Base-by-base conservation (phyloP, 2,888 invertebrate genomes). In the Volucella zonaria region DNA sequence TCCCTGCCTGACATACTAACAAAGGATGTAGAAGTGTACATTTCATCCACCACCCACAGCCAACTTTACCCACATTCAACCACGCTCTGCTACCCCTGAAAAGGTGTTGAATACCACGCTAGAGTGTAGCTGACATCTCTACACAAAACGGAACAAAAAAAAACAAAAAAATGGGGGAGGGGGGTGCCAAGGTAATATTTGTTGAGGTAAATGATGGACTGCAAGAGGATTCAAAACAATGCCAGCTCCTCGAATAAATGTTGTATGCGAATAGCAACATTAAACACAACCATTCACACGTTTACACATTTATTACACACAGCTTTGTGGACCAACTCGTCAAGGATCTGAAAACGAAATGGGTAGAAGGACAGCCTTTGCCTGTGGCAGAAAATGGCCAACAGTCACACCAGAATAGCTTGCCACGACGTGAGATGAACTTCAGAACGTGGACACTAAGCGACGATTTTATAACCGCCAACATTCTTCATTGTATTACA, bases 111-210 rank as follows among this genome's bases (percentile, higher is more conserved):
- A 73, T 77, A 61, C 82, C 58, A 14, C 58, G 58, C 58, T 62
- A 75, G 23, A 38, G 61, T 49, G 49, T 61, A 38, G 49, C 42
- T 45, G 51, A 49, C 80, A 75, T 59, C 31, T 61, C 38, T 56
- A 38, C 49, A 54, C 61, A 56, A 62, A 68, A 59, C 40, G 49
- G 42, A 40, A 15, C 8, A 38, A 8, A 38, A 56, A 61, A 14
- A 61, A 12, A 59, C 10, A 73, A 68, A 61, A 56, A 18, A 18
- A 18, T 1, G 1, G 18, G 1, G 18, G 18, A 18, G 1, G 31
- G 31, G 31, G 31, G 62, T 66, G 62, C 66, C 82, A 83, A 83
- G 82, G 82, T 83, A 70, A 75, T 83, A 75, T 79, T 82, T 78
- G 64, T 74, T 40, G 62, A 74, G 64, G 54, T 66, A 59, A 82